A percentile compares a stretch with the other conserved stretches of the same genome.
These are phyloP conservation scores for Mus spretus DNA, from an alignment of 2,797 vertebrate species.

Conservation along the genomic window DNA sequence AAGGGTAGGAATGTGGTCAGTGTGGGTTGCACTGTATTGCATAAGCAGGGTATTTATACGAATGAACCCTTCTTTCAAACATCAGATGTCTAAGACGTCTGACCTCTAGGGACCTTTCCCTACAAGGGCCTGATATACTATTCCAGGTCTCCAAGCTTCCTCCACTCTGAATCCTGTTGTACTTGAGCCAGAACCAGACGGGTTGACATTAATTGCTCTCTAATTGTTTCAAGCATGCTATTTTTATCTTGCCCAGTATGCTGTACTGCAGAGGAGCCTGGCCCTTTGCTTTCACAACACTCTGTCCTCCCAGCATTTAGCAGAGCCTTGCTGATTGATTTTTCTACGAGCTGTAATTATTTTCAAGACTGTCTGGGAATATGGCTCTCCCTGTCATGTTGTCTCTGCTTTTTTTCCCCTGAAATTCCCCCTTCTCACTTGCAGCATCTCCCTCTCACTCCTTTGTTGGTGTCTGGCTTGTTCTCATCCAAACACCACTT, in stretches of 20 bases:
- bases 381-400: background rate
- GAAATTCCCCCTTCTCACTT: background rate
- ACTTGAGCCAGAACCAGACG: conserved; percentile 53
- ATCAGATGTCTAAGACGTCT: background rate
- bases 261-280: conserved; percentile 19
- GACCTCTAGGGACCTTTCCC: background rate
- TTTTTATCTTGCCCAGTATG: conserved; percentile 63
- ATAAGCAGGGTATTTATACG: background rate
- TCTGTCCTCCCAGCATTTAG: background rate
- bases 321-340: conserved; percentile 59
- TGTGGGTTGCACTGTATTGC: background rate
- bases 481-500: background rate
- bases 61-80: background rate
- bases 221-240: conserved; percentile 74
- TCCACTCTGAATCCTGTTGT: background rate
- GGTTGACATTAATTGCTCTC: conserved; percentile 71
- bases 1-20: background rate
- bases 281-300: background rate
- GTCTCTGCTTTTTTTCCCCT: background rate
- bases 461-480: background rate
- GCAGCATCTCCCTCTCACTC: background rate
- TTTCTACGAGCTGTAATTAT: conserved; percentile 61
- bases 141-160: background rate
- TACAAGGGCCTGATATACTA: background rate
- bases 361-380: conserved; percentile 20